Conservation (phyloP, 1,140 invertebrate species). For the Myzus persicae region DNA sequence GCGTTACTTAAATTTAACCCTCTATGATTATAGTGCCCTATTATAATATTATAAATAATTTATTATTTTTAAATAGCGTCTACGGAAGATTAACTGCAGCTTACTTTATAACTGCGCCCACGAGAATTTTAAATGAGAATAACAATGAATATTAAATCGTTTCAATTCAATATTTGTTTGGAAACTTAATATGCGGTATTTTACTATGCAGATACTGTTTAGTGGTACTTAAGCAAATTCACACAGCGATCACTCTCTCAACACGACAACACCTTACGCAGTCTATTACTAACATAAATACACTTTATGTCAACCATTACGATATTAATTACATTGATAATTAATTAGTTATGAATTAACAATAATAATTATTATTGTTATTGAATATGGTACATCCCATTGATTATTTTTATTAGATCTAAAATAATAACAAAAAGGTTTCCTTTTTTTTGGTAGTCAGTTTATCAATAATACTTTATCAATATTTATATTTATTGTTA, state of each 20-base stretch:
- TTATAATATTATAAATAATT: neutral
- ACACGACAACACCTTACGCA: neutral
- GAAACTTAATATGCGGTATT: neutral
- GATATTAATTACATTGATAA: neutral
- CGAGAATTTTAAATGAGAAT: neutral
- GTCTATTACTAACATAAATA: neutral
- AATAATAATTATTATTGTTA: no score
- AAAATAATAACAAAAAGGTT: no score
- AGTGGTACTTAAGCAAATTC: neutral
- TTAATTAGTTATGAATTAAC: no score
- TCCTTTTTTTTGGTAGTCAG: no score
- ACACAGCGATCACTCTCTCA: neutral
- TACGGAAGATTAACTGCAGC: neutral
- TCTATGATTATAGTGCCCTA: neutral
- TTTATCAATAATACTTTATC: no score
- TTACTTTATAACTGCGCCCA: neutral
- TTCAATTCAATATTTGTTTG: neutral
- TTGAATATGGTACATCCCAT: neutral
- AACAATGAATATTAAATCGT: neutral
- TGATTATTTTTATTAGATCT: no score
- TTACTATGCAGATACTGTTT: neutral
- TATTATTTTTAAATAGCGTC: neutral
- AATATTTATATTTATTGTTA: no score
- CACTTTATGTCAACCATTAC: neutral
- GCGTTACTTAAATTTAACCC: neutral